Evolutionary conservation across 2,113 vertebrate genomes (phyloP).

Genomic region (Ia io): DNA sequence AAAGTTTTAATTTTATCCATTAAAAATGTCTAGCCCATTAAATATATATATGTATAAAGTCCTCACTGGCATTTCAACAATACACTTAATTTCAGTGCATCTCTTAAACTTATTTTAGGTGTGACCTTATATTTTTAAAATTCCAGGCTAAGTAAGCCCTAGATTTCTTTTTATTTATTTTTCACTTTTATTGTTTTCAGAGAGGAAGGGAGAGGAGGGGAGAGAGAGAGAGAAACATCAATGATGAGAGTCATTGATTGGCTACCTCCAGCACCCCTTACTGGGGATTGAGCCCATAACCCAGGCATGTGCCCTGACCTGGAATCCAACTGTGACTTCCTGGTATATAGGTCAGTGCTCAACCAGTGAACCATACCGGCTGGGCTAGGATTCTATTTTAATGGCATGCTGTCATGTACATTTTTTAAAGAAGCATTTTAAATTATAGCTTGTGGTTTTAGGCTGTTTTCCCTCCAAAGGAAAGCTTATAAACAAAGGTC

Average conservation of each 20-base stretch:
- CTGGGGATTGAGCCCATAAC: too few relatives aligned
- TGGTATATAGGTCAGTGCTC: too few relatives aligned
- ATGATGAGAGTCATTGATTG: too few relatives aligned
- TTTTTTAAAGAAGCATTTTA: background rate
- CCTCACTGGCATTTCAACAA: background rate
- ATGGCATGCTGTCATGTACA: background rate
- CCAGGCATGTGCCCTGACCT: too few relatives aligned
- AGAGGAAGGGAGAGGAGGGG: too few relatives aligned
- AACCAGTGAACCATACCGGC: too few relatives aligned
- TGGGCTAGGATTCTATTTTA: background rate
- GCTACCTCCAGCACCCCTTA: too few relatives aligned
- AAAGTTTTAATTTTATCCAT: background rate
- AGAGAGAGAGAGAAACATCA: too few relatives aligned
- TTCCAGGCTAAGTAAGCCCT: background rate
- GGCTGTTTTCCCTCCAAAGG: background rate
- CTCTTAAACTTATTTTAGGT: background rate
- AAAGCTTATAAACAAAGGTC: background rate
- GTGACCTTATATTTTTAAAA: conserved; percentile 1
- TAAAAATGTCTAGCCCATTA: background rate
- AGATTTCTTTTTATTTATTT: background rate
- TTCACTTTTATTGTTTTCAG: too few relatives aligned
- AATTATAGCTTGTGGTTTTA: background rate
- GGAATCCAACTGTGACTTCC: too few relatives aligned
- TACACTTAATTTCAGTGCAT: background rate
- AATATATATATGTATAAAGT: background rate